Evolutionary conservation across 1,140 invertebrate genomes (phyloP).

Genomic region (Nephila pilipes): DNA sequence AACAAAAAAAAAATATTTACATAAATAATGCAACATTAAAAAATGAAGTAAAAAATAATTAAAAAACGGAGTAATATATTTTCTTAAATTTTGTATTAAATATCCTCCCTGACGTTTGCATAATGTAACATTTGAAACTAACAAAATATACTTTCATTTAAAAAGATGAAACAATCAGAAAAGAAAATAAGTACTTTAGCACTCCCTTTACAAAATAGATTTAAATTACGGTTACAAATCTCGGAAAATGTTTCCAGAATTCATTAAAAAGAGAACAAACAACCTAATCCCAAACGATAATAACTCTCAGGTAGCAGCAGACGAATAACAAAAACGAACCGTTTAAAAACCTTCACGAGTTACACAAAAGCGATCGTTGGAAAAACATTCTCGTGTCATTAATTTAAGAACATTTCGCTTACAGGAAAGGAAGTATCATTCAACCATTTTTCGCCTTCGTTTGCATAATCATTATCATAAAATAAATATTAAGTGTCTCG

Average conservation of each 20-base stretch:
- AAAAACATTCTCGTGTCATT: slow-evolving; percentile 66
- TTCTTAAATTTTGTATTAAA: no score
- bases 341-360: neutral
- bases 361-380: slow-evolving; percentile 32
- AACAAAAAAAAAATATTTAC: no score
- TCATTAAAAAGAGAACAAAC: slow-evolving; percentile 38
- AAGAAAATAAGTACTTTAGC: neutral
- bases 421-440: slow-evolving; percentile 41
- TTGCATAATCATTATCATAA: slow-evolving; percentile 76
- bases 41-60: no score
- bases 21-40: no score
- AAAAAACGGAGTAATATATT: no score
- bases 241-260: neutral
- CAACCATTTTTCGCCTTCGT: slow-evolving; percentile 52
- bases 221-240: slow-evolving; percentile 60
- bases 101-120: neutral
- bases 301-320: slow-evolving; percentile 43
- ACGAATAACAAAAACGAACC: slow-evolving; percentile 48
- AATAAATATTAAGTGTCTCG: slow-evolving; percentile 75
- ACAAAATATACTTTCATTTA: neutral
- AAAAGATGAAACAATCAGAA: slow-evolving; percentile 14
- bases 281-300: slow-evolving; percentile 51
- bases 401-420: slow-evolving; percentile 65
- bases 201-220: slow-evolving; percentile 1
- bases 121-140: neutral